These are phyloP conservation scores for Smittia aterrima DNA, from an alignment of 2,888 invertebrate genomes.

Conservation along the genomic window DNA sequence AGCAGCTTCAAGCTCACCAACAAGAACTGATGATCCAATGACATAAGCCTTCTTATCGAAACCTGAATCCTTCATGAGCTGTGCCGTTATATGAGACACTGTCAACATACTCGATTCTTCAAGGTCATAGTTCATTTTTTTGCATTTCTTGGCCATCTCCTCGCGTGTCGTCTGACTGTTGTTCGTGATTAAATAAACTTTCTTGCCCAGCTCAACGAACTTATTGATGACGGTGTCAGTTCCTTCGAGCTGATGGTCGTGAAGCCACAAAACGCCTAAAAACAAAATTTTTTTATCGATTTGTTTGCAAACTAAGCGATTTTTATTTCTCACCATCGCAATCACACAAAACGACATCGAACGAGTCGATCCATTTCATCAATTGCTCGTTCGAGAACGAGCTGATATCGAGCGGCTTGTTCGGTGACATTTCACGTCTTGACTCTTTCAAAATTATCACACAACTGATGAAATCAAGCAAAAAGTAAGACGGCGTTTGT, in stretches of 20 bases:
- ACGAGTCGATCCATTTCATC: conserved; percentile 62
- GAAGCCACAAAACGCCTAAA: conserved; percentile 70
- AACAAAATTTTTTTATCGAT: conserved; percentile 43
- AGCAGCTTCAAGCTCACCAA: conserved; percentile 71
- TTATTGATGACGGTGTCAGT: conserved; percentile 64
- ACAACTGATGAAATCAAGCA: background rate
- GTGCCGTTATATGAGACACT: conserved; percentile 69
- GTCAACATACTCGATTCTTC: conserved; percentile 70
- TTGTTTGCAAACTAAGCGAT: background rate
- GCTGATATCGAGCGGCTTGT: background rate
- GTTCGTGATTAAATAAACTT: conserved; percentile 79
- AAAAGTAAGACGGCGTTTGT: too few species aligned
- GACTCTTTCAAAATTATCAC: background rate
- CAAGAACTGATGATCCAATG: conserved; percentile 69
- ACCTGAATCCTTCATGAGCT: conserved; percentile 65
- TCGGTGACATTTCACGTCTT: background rate
- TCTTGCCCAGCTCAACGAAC: conserved; percentile 66
- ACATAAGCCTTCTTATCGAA: conserved; percentile 75
- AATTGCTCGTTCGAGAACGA: conserved; percentile 57
- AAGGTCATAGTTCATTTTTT: conserved; percentile 65
- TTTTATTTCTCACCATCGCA: conserved; percentile 65
- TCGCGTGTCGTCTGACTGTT: conserved; percentile 77
- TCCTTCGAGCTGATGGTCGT: conserved; percentile 62
- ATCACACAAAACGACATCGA: conserved; percentile 74
- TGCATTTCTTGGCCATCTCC: conserved; percentile 69